Evolutionary conservation across 2,797 vertebrate species (phyloP).

Genomic region (Oryzias dopingdopingensis): DNA sequence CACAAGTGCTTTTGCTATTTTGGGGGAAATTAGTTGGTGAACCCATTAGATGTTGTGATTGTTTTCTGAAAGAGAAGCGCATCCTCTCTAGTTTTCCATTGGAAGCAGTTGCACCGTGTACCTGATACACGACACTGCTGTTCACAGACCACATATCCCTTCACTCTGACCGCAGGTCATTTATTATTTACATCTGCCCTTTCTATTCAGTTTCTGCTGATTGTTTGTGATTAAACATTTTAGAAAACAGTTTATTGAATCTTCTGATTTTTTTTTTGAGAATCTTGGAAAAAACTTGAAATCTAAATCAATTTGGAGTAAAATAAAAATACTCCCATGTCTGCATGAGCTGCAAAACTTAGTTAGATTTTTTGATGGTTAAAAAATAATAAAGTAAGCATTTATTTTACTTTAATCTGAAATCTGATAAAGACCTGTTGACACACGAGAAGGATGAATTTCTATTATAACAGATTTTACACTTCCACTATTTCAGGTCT

Average conservation of each 20-base stretch:
- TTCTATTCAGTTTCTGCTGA: slow-evolving; percentile 12
- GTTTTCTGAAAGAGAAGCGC: slow-evolving; percentile 4
- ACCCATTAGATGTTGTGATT: too few relatives aligned
- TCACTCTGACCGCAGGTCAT: slow-evolving; percentile 51
- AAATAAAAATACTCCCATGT: too few relatives aligned
- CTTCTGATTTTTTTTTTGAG: background rate
- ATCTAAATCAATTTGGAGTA: too few relatives aligned
- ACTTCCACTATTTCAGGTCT: background rate
- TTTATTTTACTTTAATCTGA: too few relatives aligned
- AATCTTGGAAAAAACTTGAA: too few relatives aligned
- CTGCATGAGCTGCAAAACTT: too few relatives aligned
- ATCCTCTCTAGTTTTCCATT: slow-evolving; percentile 15
- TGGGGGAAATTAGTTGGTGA: too few relatives aligned
- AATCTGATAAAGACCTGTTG: too few relatives aligned
- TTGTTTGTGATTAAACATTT: slow-evolving; percentile 10
- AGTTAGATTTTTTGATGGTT: too few relatives aligned
- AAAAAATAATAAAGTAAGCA: too few relatives aligned
- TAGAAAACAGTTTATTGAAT: background rate
- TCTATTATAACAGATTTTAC: background rate
- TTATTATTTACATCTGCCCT: slow-evolving; percentile 64
- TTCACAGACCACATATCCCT: slow-evolving; percentile 45
- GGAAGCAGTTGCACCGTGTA: slow-evolving; percentile 10
- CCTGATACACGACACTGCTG: slow-evolving; percentile 49
- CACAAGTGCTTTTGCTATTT: too few relatives aligned
- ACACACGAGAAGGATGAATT: too few relatives aligned